Evolutionary conservation across 53 echinoderm and acorn worm genomes (phyloP).

Genomic region (Henricia sp.): DNA sequence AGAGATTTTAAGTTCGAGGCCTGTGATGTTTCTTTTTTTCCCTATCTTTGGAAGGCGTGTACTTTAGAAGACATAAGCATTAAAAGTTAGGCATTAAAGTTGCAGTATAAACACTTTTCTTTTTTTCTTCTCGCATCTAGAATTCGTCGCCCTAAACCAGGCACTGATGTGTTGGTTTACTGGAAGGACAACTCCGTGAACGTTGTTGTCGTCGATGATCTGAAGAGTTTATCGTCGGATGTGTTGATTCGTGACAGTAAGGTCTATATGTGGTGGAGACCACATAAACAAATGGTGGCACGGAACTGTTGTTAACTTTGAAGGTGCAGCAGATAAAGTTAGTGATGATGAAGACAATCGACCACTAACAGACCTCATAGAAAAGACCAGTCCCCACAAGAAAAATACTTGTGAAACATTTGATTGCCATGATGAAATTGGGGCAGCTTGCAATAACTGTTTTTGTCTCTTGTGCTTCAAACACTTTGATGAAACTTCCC

Average conservation of each 20-base stretch:
- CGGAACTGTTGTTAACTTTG: not conserved
- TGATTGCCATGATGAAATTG: not conserved
- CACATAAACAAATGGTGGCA: not conserved
- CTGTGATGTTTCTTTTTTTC: too few species aligned
- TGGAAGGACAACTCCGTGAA: not conserved
- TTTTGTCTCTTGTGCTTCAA: not conserved
- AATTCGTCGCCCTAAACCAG: not conserved
- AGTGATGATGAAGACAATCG: not conserved
- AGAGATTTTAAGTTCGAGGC: too few species aligned
- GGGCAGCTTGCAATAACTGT: conserved; percentile 1
- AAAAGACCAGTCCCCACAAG: not conserved
- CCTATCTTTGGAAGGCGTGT: too few species aligned
- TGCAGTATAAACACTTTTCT: too few species aligned
- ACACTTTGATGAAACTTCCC: conserved; percentile 6
- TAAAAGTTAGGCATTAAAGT: too few species aligned
- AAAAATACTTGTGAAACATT: not conserved
- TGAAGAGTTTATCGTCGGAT: not conserved
- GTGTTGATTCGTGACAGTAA: not conserved
- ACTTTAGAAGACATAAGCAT: too few species aligned
- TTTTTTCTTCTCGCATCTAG: too few species aligned
- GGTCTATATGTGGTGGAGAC: not conserved
- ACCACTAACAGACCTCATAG: not conserved
- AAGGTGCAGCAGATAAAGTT: not conserved
- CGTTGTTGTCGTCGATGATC: not conserved
- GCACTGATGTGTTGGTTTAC: not conserved